A percentile compares a stretch with the other conserved stretches of the same genome.
phyloP scores from a whole-genome alignment of 1,140 invertebrate genomes.

The Nylanderia fulva region DNA sequence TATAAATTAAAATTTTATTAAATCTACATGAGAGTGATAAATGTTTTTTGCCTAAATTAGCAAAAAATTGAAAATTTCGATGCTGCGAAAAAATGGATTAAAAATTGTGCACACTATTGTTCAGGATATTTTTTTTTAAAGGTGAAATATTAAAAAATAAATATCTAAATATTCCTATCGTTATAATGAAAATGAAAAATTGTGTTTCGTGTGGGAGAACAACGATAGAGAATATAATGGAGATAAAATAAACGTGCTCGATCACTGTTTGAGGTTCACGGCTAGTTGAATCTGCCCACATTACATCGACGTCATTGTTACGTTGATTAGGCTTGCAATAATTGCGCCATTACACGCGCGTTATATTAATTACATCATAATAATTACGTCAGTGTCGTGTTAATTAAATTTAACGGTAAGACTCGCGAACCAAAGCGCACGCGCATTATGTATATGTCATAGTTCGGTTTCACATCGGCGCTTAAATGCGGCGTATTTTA shows the following conservation, averaged over 20 bases:
- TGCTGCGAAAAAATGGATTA: too few relatives aligned
- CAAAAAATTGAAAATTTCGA: too few relatives aligned
- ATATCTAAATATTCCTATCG: too few relatives aligned
- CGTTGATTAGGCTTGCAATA: background rate
- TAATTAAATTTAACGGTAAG: slow-evolving; percentile 25
- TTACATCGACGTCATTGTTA: slow-evolving; percentile 11
- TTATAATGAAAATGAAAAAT: too few relatives aligned
- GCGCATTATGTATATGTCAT: background rate
- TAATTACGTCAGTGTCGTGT: slow-evolving; percentile 23
- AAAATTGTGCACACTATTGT: too few relatives aligned
- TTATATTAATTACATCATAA: slow-evolving; percentile 22
- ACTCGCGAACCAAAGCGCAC: background rate
- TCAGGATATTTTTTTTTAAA: too few relatives aligned
- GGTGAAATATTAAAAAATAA: too few relatives aligned
- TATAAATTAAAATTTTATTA: too few relatives aligned
- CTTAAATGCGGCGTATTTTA: background rate
- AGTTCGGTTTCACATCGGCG: background rate
- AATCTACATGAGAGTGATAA: too few relatives aligned
- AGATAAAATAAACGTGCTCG: background rate
- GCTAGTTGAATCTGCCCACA: background rate
- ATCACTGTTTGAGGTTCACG: background rate
- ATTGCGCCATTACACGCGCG: background rate
- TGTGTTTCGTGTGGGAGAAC: background rate
- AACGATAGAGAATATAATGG: background rate
- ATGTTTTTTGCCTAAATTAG: too few relatives aligned